phyloP scores from a whole-genome alignment of 2,113 vertebrate genomes.

The Myrmophylax atrothorax region DNA sequence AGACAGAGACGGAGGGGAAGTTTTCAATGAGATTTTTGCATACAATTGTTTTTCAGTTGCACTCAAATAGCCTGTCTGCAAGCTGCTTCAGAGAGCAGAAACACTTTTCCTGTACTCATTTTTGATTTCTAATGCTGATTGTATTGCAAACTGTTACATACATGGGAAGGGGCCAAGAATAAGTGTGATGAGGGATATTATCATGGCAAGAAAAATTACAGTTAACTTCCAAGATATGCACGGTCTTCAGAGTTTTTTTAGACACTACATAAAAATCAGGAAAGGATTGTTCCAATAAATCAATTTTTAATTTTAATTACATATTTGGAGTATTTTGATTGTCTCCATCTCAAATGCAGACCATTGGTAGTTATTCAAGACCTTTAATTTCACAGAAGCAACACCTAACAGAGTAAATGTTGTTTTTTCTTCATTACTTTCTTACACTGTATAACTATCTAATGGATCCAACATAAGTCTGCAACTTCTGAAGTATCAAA shows the following conservation, averaged over 20 bases:
- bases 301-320: not conserved
- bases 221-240: not conserved
- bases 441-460: not conserved
- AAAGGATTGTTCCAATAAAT: not conserved
- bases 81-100: not conserved
- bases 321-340: not conserved
- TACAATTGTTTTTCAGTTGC: not conserved
- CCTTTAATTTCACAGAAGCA: not conserved
- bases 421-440: not conserved
- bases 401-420: not conserved
- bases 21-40: not conserved
- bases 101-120: not conserved
- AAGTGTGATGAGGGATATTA: not conserved
- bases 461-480: not conserved
- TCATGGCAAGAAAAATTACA: not conserved
- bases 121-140: not conserved
- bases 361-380: not conserved
- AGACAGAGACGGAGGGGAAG: not conserved
- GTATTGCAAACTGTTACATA: not conserved
- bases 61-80: not conserved
- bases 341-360: not conserved
- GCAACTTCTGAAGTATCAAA: not conserved
- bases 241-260: not conserved
- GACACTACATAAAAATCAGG: not conserved
- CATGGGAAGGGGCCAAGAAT: not conserved